Conservation (phyloP, 2,113 vertebrate genomes). For the Stegostoma tigrinum region DNA sequence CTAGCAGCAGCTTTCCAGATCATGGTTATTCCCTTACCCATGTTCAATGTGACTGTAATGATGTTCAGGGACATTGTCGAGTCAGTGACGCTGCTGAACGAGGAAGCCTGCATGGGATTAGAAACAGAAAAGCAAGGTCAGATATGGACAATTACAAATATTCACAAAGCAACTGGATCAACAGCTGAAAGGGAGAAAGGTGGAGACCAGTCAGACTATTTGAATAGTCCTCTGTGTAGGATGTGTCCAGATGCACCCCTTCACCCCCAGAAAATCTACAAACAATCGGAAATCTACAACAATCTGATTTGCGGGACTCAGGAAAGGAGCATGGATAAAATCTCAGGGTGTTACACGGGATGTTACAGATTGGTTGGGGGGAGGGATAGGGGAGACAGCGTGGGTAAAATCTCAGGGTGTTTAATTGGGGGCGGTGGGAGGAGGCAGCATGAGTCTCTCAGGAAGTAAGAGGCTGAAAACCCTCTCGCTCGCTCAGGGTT, state of each 20-base stretch:
- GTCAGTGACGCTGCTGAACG: conserved; percentile 83
- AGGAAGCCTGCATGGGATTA: conserved; percentile 59
- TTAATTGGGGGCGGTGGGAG: no score
- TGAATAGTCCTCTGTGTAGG: not conserved
- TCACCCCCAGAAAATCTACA: not conserved
- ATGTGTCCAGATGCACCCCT: not conserved
- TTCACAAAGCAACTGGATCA: no score
- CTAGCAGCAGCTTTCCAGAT: not conserved
- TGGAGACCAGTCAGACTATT: not conserved
- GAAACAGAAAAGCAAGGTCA: not conserved
- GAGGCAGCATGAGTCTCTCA: not conserved
- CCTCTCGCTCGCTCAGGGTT: not conserved
- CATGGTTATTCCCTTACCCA: conserved; percentile 60
- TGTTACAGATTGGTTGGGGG: no score
- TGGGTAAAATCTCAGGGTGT: no score
- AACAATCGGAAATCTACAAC: not conserved
- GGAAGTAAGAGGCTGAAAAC: no score
- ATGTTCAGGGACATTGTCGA: conserved; percentile 88
- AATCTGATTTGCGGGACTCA: not conserved
- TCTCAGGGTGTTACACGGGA: not conserved
- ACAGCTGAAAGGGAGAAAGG: not conserved
- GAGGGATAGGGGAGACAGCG: no score
- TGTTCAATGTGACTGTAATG: conserved; percentile 83
- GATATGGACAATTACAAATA: not conserved
- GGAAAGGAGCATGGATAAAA: not conserved